These are phyloP conservation scores for Drosophila algonquin DNA, from an alignment of 2,888 invertebrate genomes.

Conservation along the genomic window DNA sequence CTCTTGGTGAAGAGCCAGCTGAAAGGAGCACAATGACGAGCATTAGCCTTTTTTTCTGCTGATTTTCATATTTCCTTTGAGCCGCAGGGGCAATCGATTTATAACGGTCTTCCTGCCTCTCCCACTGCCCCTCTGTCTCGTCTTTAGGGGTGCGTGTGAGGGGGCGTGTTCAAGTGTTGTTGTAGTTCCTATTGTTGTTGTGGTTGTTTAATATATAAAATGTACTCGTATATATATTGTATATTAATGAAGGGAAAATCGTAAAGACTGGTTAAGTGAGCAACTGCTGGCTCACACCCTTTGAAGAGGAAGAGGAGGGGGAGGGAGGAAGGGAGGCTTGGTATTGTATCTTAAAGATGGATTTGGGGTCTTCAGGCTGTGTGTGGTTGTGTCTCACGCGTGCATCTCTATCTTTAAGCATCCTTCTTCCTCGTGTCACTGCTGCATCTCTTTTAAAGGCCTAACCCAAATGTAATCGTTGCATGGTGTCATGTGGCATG, in stretches of 20 bases:
- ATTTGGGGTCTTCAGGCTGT: not conserved
- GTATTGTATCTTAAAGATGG: slow-evolving; percentile 10
- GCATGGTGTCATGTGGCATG: not conserved
- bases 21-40: slow-evolving; percentile 44
- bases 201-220: slow-evolving; percentile 41
- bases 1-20: not conserved
- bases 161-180: slow-evolving; percentile 43
- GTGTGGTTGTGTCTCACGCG: slow-evolving; percentile 30
- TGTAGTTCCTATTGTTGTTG: slow-evolving; percentile 19
- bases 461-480: slow-evolving; percentile 5
- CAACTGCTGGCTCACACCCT: slow-evolving; percentile 32
- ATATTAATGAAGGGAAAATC: slow-evolving; percentile 76
- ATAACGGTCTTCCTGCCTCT: not conserved
- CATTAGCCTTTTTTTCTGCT: slow-evolving; percentile 49
- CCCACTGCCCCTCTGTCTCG: not conserved
- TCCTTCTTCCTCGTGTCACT: slow-evolving; percentile 4
- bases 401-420: not conserved
- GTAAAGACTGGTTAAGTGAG: slow-evolving; percentile 45
- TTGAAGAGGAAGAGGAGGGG: slow-evolving; percentile 9
- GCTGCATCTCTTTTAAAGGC: slow-evolving; percentile 23
- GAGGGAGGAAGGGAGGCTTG: not conserved
- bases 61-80: slow-evolving; percentile 62
- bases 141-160: slow-evolving; percentile 20
- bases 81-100: slow-evolving; percentile 21
- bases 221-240: slow-evolving; percentile 13